A percentile compares a stretch with the other conserved stretches of the same genome.
phyloP scores from a whole-genome alignment of 2,113 vertebrate species.

The Harpagus bidentatus region DNA sequence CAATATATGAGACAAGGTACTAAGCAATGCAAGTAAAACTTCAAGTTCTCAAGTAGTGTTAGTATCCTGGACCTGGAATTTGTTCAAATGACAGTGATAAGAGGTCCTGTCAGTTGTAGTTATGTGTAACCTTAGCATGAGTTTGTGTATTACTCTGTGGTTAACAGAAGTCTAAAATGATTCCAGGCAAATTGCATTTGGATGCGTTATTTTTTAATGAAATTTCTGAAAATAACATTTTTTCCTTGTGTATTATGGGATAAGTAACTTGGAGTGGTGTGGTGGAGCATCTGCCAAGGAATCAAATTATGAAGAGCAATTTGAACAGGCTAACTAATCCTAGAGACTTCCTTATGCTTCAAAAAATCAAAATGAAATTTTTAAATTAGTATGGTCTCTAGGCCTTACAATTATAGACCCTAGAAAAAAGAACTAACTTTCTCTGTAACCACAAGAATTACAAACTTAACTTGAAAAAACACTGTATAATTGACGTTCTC shows the following conservation, averaged over 20 bases:
- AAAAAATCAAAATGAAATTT: not conserved
- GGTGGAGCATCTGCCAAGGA: not conserved
- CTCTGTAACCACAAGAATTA: not conserved
- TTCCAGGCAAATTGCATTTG: not conserved
- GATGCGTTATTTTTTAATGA: not conserved
- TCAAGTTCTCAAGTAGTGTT: not conserved
- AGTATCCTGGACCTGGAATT: not conserved
- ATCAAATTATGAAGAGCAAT: not conserved
- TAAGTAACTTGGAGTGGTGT: not conserved
- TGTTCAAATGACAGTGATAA: not conserved
- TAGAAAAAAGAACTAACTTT: not conserved
- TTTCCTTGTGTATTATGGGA: not conserved
- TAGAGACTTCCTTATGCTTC: not conserved
- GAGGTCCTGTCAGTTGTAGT: not conserved
- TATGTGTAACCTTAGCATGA: not conserved
- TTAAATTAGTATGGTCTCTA: not conserved
- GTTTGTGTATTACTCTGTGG: not conserved
- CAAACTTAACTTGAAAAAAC: not conserved
- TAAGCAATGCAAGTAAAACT: not conserved
- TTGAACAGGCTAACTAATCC: not conserved
- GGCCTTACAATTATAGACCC: not conserved
- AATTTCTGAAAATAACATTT: not conserved
- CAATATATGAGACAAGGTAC: not conserved
- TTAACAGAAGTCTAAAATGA: not conserved
- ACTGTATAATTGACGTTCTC: rapidly evolving